Evolutionary conservation across 92 coral and sea anemone species (phyloP).

Genomic region (Palythoa caribaeorum): DNA sequence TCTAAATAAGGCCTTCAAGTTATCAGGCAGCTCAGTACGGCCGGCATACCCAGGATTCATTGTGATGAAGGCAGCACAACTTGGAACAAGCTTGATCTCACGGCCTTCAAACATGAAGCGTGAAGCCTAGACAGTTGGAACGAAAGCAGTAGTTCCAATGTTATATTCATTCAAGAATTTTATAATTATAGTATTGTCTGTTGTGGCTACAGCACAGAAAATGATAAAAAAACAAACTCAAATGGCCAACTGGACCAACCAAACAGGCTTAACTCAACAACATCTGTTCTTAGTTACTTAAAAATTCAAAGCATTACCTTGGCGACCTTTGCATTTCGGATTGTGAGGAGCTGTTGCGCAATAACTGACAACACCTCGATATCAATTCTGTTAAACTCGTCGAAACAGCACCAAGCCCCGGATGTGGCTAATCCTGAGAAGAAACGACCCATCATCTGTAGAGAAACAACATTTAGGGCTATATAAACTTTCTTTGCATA

Average conservation of each 20-base stretch:
- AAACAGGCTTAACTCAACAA: background rate
- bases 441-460: slow-evolving; percentile 98
- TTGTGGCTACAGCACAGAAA: background rate
- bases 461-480: background rate
- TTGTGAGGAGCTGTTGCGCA: slow-evolving; percentile 96
- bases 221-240: background rate
- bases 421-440: slow-evolving; percentile 99
- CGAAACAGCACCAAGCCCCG: slow-evolving; percentile 99
- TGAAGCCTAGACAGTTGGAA: slow-evolving; percentile 76
- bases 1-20: slow-evolving; percentile 98
- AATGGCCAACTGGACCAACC: background rate
- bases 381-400: slow-evolving; percentile 98
- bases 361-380: slow-evolving; percentile 98
- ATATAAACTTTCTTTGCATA: too few species aligned
- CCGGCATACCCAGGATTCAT: slow-evolving; percentile 99
- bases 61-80: slow-evolving; percentile 99
- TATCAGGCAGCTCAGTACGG: slow-evolving; percentile 99
- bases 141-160: background rate
- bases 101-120: slow-evolving; percentile 99
- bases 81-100: slow-evolving; percentile 95
- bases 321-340: slow-evolving; percentile 94
- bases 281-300: background rate
- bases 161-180: background rate
- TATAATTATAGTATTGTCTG: background rate
- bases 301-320: slow-evolving; percentile 61